Evolutionary conservation across 2,888 invertebrate genomes (phyloP), one percentile per base, ranked within the genome.

Genomic region (Caenorhabditis zanzibari): DNA sequence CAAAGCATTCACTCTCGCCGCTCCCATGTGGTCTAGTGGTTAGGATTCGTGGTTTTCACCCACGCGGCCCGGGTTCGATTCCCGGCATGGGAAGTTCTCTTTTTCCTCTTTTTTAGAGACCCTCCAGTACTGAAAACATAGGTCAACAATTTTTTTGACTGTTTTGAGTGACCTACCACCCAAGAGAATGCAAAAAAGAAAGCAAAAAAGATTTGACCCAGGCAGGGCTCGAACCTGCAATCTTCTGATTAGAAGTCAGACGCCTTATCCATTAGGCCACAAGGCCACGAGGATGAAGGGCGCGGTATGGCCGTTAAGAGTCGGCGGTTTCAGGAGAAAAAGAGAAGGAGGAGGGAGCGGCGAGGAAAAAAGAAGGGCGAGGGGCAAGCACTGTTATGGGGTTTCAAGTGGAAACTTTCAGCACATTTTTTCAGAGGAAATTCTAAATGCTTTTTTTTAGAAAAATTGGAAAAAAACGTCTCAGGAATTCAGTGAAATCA

Each of bases 231-330:
- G 89, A 90, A 90, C 90, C 89, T 89, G 87, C 90, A 90, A 88
- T 90, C 90, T 90, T 90, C 90, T 90, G 90, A 89, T 90, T 88
- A 88, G 90, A 89, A 90, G 90, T 89, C 90, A 90, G 90, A 90
- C 90, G 89, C 90, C 90, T 90, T 90, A 90, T 90, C 90, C 90
- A 90, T 90, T 90, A 89, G 90, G 90, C 90, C 90, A 90, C 90
- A 87, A 85, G 89, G 88, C 87, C 88, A 87, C 83, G 66, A 24
- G 6, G 47, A n/a, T 12, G 16, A 3, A n/a, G 19, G 4, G n/a
- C 16, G 10, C 47, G 2, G 1, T 3, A 19, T n/a, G 47, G 2
- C 47, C 2, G 19, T 47, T 19, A 47, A 5, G n/a, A 47, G 4
- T 12, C 47, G 2, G 47, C 16, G 19, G 10, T 38, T 38, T 38